A percentile compares a stretch with the other conserved stretches of the same genome.
Conservation (phyloP, 1,140 invertebrate genomes). For the Heliconius hermathena region DNA sequence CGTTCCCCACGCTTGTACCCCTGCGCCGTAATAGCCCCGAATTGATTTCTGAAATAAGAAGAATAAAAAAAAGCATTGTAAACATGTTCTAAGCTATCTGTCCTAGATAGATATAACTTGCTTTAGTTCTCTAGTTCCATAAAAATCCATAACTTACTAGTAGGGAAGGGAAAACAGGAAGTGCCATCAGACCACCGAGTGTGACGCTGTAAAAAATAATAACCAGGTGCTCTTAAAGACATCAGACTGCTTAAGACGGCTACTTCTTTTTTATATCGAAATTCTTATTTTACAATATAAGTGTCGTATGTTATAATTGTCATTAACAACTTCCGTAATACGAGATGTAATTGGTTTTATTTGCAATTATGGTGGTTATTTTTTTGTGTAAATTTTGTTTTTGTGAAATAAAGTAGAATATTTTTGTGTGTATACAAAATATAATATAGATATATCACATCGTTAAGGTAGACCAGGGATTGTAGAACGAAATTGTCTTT, state of each 20-base stretch:
- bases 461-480: too few relatives aligned
- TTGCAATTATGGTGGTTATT: neutral
- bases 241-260: neutral
- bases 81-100: neutral
- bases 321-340: neutral
- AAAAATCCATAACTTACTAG: neutral
- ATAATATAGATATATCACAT: too few relatives aligned
- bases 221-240: neutral
- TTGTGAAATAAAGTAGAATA: neutral
- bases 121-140: slow-evolving; percentile 6
- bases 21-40: too few relatives aligned
- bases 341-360: neutral
- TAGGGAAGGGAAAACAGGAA: neutral
- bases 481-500: too few relatives aligned
- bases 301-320: neutral
- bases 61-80: neutral
- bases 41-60: too few relatives aligned
- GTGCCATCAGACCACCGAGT: slow-evolving; percentile 2
- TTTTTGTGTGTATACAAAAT: neutral
- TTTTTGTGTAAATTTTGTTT: neutral
- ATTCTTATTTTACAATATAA: slow-evolving; percentile 2
- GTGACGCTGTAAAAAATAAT: slow-evolving; percentile 9
- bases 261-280: neutral
- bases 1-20: too few relatives aligned
- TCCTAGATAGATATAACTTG: neutral